phyloP scores from a whole-genome alignment of 2,797 vertebrate genomes.

The Alca torda region DNA sequence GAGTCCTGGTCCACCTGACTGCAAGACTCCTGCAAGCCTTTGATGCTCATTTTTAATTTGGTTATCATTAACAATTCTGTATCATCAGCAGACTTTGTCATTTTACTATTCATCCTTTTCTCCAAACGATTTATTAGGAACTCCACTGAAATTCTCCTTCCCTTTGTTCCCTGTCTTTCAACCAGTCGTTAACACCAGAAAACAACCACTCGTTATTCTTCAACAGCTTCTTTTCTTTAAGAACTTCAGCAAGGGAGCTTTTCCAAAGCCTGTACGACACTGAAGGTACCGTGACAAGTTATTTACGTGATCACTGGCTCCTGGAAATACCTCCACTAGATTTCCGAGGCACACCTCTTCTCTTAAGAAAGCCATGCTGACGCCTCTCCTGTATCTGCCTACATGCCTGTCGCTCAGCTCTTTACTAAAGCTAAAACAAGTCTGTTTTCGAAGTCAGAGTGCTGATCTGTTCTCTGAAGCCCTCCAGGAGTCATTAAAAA shows the following conservation, averaged over 20 bases:
- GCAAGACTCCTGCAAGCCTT: background rate
- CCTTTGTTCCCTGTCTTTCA: background rate
- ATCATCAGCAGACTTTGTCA: background rate
- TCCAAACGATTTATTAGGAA: background rate
- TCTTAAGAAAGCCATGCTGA: background rate
- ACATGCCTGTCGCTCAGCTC: background rate
- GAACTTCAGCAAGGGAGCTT: background rate
- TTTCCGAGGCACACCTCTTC: background rate
- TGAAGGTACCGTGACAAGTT: background rate
- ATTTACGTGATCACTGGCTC: background rate
- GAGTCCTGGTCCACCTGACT: background rate
- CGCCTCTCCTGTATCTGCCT: background rate
- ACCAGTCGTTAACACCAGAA: background rate
- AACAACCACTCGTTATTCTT: background rate
- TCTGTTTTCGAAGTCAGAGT: background rate
- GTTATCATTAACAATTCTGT: slow-evolving; percentile 1
- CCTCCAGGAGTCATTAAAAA: background rate
- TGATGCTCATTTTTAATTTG: background rate
- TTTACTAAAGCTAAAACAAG: background rate
- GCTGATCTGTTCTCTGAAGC: background rate
- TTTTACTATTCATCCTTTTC: background rate
- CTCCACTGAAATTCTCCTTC: background rate
- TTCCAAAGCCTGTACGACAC: background rate
- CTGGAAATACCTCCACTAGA: background rate
- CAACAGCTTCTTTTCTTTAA: background rate